Conservation (phyloP, 2,888 invertebrate genomes). For the Megalurothrips usitatus region DNA sequence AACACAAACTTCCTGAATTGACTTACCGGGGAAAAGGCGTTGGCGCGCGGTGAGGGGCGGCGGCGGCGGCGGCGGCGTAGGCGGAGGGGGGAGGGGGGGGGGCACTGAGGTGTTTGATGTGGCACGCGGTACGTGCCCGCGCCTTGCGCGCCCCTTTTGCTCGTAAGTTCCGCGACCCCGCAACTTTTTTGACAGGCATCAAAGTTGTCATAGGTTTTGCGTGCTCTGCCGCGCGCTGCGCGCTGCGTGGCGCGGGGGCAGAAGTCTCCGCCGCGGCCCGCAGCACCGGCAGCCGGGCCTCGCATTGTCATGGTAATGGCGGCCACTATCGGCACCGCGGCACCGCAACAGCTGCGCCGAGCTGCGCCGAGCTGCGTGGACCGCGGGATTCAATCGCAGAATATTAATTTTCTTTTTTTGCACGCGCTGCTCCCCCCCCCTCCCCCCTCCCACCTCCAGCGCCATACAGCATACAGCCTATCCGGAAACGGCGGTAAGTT, state of each 20-base stretch:
- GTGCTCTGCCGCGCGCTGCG: background rate
- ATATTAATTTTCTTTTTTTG: background rate
- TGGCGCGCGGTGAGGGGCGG: background rate
- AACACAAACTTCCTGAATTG: background rate
- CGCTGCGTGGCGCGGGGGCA: too few species aligned
- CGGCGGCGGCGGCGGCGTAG: background rate
- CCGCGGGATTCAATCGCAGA: background rate
- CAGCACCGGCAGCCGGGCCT: background rate
- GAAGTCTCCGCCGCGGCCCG: background rate
- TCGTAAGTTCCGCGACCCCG: background rate
- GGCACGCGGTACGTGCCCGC: background rate
- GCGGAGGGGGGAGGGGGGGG: too few species aligned
- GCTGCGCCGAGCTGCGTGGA: background rate
- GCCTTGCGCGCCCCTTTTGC: background rate
- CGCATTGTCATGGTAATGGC: background rate
- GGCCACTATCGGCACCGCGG: background rate
- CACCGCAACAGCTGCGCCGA: background rate
- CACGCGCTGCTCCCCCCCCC: background rate
- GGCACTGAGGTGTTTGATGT: background rate
- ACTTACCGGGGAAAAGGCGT: background rate
- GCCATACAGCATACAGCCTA: background rate
- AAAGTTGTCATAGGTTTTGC: background rate
- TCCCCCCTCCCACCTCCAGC: too few species aligned
- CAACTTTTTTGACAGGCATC: background rate
- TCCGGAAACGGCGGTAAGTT: background rate